phyloP scores from a whole-genome alignment of 30 jellyfish, hydroid and myxozoan species.

The Morbakka virulenta region DNA sequence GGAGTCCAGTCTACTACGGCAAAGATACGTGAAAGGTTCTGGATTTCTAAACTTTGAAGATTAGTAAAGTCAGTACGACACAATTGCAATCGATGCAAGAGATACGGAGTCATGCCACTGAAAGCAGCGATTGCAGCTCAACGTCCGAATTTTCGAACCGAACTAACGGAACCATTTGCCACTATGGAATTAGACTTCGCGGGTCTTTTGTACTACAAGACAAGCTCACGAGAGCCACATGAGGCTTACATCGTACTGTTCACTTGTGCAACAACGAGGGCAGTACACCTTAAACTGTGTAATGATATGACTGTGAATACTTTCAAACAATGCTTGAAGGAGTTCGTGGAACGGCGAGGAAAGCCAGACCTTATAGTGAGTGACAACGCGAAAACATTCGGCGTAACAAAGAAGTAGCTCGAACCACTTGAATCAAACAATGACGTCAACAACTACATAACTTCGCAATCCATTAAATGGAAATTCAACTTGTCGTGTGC shows the following conservation, averaged over 20 bases:
- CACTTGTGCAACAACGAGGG: conserved; percentile 73
- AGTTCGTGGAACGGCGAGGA: conserved; percentile 78
- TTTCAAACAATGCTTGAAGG: conserved; percentile 30
- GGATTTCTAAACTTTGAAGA: conserved; percentile 46
- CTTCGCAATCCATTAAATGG: conserved; percentile 40
- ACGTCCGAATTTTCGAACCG: conserved; percentile 42
- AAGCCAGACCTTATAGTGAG: conserved; percentile 50
- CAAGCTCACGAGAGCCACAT: conserved; percentile 5
- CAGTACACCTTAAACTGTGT: conserved; percentile 56
- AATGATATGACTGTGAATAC: conserved; percentile 39
- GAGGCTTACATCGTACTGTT: conserved; percentile 61
- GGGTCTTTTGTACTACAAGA: conserved; percentile 51
- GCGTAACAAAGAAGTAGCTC: conserved; percentile 22
- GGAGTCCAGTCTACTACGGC: conserved; percentile 42
- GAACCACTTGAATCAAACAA: not conserved
- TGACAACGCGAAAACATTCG: conserved; percentile 66
- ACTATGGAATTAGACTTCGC: conserved; percentile 66
- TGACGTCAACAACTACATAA: conserved; percentile 22
- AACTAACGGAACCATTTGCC: conserved; percentile 44
- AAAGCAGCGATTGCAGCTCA: conserved; percentile 3
- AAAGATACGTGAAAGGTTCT: conserved; percentile 7
- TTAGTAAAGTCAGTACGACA: conserved; percentile 7
- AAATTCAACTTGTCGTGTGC: conserved; percentile 57
- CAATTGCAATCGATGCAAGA: conserved; percentile 31
- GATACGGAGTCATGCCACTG: conserved; percentile 12